A percentile compares a stretch with the other conserved stretches of the same genome.
Conservation (phyloP, 2,797 vertebrate species). For the Parauchenoglanis ngamensis region DNA sequence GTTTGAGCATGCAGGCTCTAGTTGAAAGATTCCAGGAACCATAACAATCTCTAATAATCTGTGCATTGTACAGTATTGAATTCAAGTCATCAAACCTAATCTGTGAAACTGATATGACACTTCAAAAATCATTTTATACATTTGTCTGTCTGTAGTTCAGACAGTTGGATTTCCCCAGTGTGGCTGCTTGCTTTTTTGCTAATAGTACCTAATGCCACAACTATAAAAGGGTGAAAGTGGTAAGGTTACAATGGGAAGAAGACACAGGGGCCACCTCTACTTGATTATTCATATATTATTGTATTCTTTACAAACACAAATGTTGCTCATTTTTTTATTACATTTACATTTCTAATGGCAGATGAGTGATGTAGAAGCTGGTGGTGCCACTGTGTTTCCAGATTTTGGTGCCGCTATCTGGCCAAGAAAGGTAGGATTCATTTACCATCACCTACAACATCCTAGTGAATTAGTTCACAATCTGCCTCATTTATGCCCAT, state of each 20-base stretch:
- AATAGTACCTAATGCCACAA: neutral
- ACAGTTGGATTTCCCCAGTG: neutral
- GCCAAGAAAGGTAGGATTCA: constrained; percentile 86
- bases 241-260: neutral
- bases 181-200: neutral
- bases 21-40: neutral
- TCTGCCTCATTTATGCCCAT: neutral
- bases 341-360: constrained; percentile 61
- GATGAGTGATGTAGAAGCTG: constrained; percentile 97
- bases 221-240: neutral
- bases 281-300: neutral
- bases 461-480: neutral
- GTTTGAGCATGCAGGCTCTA: neutral
- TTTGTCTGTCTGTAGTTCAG: neutral
- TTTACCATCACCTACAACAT: neutral
- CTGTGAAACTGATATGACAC: neutral
- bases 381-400: constrained; percentile 95
- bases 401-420: constrained; percentile 92
- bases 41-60: neutral
- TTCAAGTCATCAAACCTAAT: neutral
- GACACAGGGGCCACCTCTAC: neutral
- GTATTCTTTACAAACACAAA: neutral
- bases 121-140: neutral
- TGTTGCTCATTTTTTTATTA: neutral
- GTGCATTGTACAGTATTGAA: neutral